These are phyloP conservation scores for Rhinogobius similis DNA, from an alignment of 2,113 vertebrate species.

Conservation along the genomic window DNA sequence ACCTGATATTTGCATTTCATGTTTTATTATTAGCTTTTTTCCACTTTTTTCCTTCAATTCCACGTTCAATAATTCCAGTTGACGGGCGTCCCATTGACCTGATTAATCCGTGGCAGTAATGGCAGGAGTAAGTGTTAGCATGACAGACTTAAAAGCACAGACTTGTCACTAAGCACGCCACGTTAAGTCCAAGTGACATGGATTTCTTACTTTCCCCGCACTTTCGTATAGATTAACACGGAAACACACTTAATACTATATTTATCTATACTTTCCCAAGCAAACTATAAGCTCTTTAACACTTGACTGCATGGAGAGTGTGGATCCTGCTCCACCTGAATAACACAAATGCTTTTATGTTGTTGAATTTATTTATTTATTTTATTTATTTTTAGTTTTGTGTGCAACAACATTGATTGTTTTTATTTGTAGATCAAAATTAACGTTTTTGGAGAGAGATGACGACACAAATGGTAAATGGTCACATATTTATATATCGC, in stretches of 20 bases:
- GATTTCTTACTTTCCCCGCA: slow-evolving; percentile 6
- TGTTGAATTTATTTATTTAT: too few relatives aligned
- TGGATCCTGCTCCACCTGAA: background rate
- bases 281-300: background rate
- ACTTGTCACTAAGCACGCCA: background rate
- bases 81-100: slow-evolving; percentile 57
- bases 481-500: too few relatives aligned
- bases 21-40: too few relatives aligned
- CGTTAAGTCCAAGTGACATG: background rate
- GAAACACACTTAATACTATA: background rate
- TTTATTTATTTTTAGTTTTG: too few relatives aligned
- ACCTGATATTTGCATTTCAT: slow-evolving; percentile 21
- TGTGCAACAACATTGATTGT: too few relatives aligned
- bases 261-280: background rate
- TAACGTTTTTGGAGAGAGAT: too few relatives aligned
- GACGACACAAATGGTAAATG: too few relatives aligned
- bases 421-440: too few relatives aligned
- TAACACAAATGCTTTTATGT: background rate
- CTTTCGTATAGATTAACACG: slow-evolving; percentile 33
- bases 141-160: background rate
- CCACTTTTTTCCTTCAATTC: slow-evolving; percentile 11
- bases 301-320: background rate
- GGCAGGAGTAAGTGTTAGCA: slow-evolving; percentile 10
- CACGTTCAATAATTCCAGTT: slow-evolving; percentile 25
- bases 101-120: slow-evolving; percentile 37